Evolutionary conservation across 2,888 invertebrate genomes (phyloP), one percentile per base, ranked within the genome.

Genomic region (Embidobia sp.): DNA sequence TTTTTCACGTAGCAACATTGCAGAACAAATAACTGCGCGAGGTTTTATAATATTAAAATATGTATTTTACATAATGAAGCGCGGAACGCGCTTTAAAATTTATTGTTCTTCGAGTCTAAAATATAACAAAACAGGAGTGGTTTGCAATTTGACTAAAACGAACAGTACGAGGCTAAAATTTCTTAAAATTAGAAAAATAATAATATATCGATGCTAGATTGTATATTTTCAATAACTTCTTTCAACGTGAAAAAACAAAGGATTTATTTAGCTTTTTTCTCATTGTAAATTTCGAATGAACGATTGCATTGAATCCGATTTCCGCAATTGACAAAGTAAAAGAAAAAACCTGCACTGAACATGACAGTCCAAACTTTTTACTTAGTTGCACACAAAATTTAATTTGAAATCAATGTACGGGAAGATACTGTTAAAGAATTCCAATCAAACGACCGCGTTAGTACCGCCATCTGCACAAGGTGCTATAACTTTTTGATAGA

Each of bases 361-460:
- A 40, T 37, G 63, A 49, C 49, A 46, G 48, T 35, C 15, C 63
- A 10, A 63, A 64, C 64, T 64, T 66, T 66, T 66, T 53, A 66
- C 51, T 37, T 31, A 51, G 49, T 51, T 42, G 29, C 29, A 35
- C 42, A 31, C 37, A 27, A 40, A 64, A 64, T 64, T 51, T 37
- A 64, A 64, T 64, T 64, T 64, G 18, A 64, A 51, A 51, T 51
- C 64, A 51, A 11, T 42, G 64, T 33, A 49, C 18, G 31, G 31
- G 42, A 29, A 42, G 64, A 64, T 31, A 51, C 40, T 51, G 64
- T 42, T 6, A 10, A 18, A 31, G 49, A 49, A 51, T 49, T 49
- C 35, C 49, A 51, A 51, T 63, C 27, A 29, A 37, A 11, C 7
- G 16, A 18, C 8, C 13, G 42, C n/a, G 7, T 13, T 19, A 1